These are phyloP conservation scores for Drosophila emarginata DNA, from an alignment of 2,888 invertebrate genomes.

Conservation along the genomic window DNA sequence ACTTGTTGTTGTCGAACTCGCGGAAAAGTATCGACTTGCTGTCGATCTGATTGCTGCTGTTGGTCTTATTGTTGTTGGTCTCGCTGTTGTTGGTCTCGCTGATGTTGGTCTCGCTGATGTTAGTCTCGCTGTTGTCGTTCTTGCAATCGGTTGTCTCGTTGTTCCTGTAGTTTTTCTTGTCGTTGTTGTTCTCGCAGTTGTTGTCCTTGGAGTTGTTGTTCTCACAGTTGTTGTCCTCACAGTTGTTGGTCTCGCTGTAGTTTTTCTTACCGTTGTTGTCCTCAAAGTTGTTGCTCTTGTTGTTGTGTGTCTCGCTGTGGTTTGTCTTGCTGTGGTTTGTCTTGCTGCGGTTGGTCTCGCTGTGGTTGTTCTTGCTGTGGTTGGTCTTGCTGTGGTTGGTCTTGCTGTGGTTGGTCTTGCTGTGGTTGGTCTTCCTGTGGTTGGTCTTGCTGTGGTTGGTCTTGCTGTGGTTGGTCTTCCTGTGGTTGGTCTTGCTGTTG, in stretches of 20 bases:
- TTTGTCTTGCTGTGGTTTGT: no score
- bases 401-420: conserved; percentile 4
- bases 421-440: conserved; percentile 19
- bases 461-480: conserved; percentile 23
- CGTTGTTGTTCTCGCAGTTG: conserved; percentile 7
- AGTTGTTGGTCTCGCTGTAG: conserved; percentile 10
- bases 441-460: conserved; percentile 26
- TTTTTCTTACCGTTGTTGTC: conserved; percentile 12
- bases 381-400: not conserved
- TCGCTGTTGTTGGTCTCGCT: conserved; percentile 22
- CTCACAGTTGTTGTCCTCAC: no score
- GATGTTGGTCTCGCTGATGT: conserved; percentile 3
- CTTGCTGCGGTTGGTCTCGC: no score
- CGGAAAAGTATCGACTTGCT: conserved; percentile 15
- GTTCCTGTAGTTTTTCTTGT: conserved; percentile 4
- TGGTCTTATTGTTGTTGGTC: conserved; percentile 14
- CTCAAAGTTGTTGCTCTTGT: conserved; percentile 9
- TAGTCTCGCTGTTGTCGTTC: conserved; percentile 14
- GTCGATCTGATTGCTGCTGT: conserved; percentile 18
- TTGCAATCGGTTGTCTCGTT: not conserved
- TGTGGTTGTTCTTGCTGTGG: no score
- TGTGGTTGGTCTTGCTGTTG: conserved; percentile 1
- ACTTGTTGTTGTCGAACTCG: not conserved
- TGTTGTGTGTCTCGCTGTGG: not conserved
- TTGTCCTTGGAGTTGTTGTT: conserved; percentile 17